These are phyloP conservation scores for Erynnis tages DNA, from an alignment of 2,888 invertebrate genomes.

Conservation along the genomic window DNA sequence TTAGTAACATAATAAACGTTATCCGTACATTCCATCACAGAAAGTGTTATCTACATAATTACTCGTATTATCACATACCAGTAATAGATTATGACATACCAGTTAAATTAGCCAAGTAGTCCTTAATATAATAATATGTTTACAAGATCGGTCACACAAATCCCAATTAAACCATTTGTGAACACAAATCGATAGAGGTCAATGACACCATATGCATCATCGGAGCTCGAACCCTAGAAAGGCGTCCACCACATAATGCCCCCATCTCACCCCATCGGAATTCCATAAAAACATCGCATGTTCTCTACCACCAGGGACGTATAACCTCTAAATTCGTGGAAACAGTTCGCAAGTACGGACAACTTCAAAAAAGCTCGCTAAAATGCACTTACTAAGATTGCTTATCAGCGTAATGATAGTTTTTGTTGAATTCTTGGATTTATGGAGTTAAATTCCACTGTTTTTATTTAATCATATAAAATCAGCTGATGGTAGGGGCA, in stretches of 20 bases:
- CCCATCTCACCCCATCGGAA: constrained; percentile 59
- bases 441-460: background rate
- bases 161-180: constrained; percentile 68
- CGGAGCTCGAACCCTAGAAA: constrained; percentile 69
- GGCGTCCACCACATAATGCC: constrained; percentile 67
- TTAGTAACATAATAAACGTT: too few species aligned
- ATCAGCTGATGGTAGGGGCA: too few species aligned
- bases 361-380: background rate
- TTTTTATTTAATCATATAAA: background rate
- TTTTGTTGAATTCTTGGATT: background rate
- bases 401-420: constrained; percentile 4
- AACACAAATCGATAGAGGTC: constrained; percentile 79
- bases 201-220: constrained; percentile 76
- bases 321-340: constrained; percentile 15
- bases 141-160: constrained; percentile 38
- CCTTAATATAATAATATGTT: constrained; percentile 11
- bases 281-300: constrained; percentile 69
- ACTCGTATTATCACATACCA: too few species aligned
- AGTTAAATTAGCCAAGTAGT: background rate
- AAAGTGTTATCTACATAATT: too few species aligned
- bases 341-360: constrained; percentile 12
- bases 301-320: constrained; percentile 58
- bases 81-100: background rate
- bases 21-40: too few species aligned
- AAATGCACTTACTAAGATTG: constrained; percentile 7